These are phyloP conservation scores for Hofmannophila pseudospretella DNA, from an alignment of 2,888 invertebrate genomes.

Conservation along the genomic window DNA sequence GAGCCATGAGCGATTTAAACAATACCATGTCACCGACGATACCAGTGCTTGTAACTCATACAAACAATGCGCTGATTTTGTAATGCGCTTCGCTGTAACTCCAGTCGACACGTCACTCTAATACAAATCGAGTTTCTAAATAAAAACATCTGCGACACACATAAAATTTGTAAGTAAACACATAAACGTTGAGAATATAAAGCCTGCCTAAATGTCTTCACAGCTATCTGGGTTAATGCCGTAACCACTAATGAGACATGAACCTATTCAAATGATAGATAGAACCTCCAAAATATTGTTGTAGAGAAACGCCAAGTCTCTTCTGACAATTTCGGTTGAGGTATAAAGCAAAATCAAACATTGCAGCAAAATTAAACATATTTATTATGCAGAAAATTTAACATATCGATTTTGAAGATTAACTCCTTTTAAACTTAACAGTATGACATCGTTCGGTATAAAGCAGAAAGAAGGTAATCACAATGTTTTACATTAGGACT, in stretches of 20 bases:
- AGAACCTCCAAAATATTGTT: background rate
- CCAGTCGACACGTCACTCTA: constrained; percentile 3
- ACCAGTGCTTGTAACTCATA: constrained; percentile 15
- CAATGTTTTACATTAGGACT: background rate
- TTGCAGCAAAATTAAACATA: too few species aligned
- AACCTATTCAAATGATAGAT: background rate
- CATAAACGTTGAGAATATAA: constrained; percentile 8
- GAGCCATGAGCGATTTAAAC: constrained; percentile 19
- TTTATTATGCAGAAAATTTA: too few species aligned
- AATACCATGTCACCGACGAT: constrained; percentile 24
- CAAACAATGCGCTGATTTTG: constrained; percentile 22
- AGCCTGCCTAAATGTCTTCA: constrained; percentile 5
- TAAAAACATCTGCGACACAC: constrained; percentile 2
- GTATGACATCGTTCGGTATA: too few species aligned
- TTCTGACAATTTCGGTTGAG: too few species aligned
- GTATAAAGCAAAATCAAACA: too few species aligned
- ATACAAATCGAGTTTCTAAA: constrained; percentile 11
- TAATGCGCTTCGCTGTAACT: constrained; percentile 13
- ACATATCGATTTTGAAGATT: too few species aligned
- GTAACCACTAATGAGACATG: constrained; percentile 24
- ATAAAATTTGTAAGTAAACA: constrained; percentile 4
- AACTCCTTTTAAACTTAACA: too few species aligned
- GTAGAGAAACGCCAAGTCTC: background rate
- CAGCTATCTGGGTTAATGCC: constrained; percentile 24
- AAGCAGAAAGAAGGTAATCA: too few species aligned